Evolutionary conservation across 2,113 vertebrate species (phyloP), one percentile per base, ranked within the genome.

Genomic region (Paramisgurnus dabryanus): DNA sequence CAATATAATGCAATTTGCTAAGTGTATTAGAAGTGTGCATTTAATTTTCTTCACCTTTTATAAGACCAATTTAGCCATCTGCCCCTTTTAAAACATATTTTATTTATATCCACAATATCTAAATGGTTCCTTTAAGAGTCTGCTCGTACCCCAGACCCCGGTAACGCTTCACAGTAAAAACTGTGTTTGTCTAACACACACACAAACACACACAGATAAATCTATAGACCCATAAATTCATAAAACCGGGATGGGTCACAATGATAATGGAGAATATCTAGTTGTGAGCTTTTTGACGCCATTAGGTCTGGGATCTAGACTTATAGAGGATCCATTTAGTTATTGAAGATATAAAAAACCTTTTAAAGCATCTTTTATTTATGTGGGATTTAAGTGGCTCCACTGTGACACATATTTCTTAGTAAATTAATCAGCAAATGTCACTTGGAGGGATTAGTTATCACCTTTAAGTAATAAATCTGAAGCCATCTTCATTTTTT

Each of bases 81-180:
- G 86, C 80, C 65, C 83, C 83, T 6, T 83, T 83, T 88, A 84
- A 79, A 76, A 64, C 86, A 93, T 93, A 50, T 83, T 92, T 92
- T 90, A 94, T 93, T 92, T 87, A 93, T 90, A 78, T 68, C 87
- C 87, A 63, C 88, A 86, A 88, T 88, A 86, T 87, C 85, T 84
- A 86, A 90, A 90, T 90, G 87, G 89, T 55, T 83, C 86, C 79
- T 89, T 60, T 82, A 76, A 89, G 90, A 88, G 86, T 81, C 82
- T 66, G 4, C 27, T 82, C 78, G 27, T 22, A 69, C 76, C 76
- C 55, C 49, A 55, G 47, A 53, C 69, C 55, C 45, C 12, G 4
- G 15, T 4, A 13, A 11, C 12, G 15, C 50, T 15, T 61, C 11
- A 61, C 67, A 39, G 41, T 34, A 34, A 34, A 34, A 34, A 34